Evolutionary conservation across 2,113 vertebrate species (phyloP).

Genomic region (Aegotheles bennettii): DNA sequence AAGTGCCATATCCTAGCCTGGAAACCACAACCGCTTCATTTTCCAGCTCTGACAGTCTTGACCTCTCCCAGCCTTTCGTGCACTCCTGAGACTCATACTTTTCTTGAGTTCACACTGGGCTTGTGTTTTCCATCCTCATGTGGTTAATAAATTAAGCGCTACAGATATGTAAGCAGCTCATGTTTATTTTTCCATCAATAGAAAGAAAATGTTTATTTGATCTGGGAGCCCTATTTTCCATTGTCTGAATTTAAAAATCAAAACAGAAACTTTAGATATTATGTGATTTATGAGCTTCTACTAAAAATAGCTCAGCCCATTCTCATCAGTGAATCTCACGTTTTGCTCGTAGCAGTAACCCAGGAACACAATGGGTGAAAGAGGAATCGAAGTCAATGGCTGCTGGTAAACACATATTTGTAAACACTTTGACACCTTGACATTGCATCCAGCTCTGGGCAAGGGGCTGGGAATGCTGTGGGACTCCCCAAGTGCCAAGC

Average conservation of each 20-base stretch:
- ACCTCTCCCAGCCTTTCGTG: conserved; percentile 11
- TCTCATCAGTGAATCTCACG: not conserved
- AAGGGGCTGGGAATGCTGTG: accelerated
- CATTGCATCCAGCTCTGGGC: not conserved
- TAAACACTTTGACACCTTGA: not conserved
- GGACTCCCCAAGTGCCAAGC: not conserved
- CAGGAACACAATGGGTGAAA: not conserved
- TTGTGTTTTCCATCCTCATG: conserved; percentile 28
- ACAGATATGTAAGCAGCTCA: conserved; percentile 24
- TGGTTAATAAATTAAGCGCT: conserved; percentile 51
- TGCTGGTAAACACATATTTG: not conserved
- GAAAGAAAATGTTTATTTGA: conserved; percentile 46
- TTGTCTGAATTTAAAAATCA: conserved; percentile 46
- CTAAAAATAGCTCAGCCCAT: not conserved
- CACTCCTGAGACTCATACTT: conserved; percentile 1
- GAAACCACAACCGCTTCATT: not conserved
- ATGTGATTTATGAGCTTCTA: not conserved
- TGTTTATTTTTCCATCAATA: conserved; percentile 48
- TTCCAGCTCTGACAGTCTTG: not conserved
- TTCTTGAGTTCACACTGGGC: not conserved
- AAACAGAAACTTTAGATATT: not conserved
- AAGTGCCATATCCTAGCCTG: not conserved
- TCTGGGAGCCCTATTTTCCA: conserved; percentile 30
- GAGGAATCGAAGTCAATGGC: not conserved
- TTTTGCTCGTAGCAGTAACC: not conserved